A percentile compares a stretch with the other conserved stretches of the same genome.
Evolutionary conservation across 1,140 invertebrate species (phyloP).

Genomic region (Pristionchus pacificus): DNA sequence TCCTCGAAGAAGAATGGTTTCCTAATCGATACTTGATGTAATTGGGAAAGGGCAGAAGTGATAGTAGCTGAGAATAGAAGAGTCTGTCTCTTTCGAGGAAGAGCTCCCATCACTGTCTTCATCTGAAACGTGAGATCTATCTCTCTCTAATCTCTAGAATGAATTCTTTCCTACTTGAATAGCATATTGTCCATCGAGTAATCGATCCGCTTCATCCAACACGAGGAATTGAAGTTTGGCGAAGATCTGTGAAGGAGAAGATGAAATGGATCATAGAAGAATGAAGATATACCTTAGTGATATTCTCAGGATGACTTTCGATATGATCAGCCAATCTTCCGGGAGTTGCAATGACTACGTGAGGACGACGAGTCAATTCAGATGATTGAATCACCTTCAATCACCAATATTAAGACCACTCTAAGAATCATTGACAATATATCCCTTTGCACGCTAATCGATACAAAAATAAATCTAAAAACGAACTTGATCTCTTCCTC

Average conservation of each 20-base stretch:
- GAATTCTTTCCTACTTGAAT: neutral
- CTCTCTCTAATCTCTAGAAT: neutral
- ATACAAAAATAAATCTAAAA: conserved; percentile 7
- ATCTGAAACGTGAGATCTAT: conserved; percentile 67
- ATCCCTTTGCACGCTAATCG: neutral
- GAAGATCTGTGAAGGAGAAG: conserved; percentile 37
- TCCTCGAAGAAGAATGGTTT: conserved; percentile 65
- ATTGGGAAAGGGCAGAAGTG: conserved; percentile 34
- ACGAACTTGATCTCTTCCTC: conserved; percentile 30
- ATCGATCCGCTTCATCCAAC: conserved; percentile 52
- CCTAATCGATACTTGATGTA: conserved; percentile 47
- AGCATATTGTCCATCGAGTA: conserved; percentile 52
- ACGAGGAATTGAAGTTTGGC: conserved; percentile 49
- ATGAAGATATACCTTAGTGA: conserved; percentile 23
- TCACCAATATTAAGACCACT: neutral
- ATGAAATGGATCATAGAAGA: conserved; percentile 4
- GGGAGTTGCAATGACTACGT: conserved; percentile 84
- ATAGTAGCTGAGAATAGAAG: conserved; percentile 89
- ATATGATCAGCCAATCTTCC: conserved; percentile 71
- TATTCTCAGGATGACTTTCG: conserved; percentile 30
- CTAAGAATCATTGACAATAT: neutral
- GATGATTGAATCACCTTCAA: conserved; percentile 27
- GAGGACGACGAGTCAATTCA: conserved; percentile 37
- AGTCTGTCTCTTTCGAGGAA: conserved; percentile 83
- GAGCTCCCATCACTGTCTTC: conserved; percentile 78